Evolutionary conservation across 2,888 invertebrate genomes (phyloP), one percentile per base, ranked within the genome.

Genomic region (Danaus chrysippus): DNA sequence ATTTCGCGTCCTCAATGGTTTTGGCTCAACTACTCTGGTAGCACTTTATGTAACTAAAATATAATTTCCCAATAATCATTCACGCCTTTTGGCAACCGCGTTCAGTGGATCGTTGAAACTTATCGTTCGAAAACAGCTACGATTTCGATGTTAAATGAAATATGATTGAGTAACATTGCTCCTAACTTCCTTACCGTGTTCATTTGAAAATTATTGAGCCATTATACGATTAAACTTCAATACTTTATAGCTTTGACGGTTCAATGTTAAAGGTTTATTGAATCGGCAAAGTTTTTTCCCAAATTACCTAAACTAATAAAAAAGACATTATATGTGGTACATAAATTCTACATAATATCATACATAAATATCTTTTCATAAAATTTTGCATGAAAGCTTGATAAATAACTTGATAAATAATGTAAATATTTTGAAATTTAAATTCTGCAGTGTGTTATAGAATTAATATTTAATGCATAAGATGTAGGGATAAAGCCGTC

Each of bases 71-170:
- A 59, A 59, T 56, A 44, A 56, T 54, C 63, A 46, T 42, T 59
- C 56, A 63, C 56, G 41, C 59, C 54, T 63, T 63, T 59, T 63
- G 59, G 63, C 59, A 60, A 63, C 15, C 56, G 63, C 49, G 56
- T 53, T 63, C 44, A 59, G 56, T 59, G 56, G 59, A 54, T 59
- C 59, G 59, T 63, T 63, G 56, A 60, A 63, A 63, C 59, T 63
- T 63, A 63, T 63, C 63, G 59, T 56, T 19, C 56, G 42, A 56
- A 63, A 44, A 56, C 63, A 59, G 63, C 54, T 54, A 42, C 44
- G 44, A 46, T 63, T 63, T 56, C 59, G 56, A 56, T 63, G 54
- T 17, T 58, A 58, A 59, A 56, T 63, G 56, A 63, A 59, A 59
- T 63, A 63, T 63, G 65, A 65, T 61, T 57, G 41, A 60, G 54